Percentiles rank a stretch among this genome's conserved stretches.
Conservation (phyloP, 2,888 invertebrate species). For the Neria commutata region DNA sequence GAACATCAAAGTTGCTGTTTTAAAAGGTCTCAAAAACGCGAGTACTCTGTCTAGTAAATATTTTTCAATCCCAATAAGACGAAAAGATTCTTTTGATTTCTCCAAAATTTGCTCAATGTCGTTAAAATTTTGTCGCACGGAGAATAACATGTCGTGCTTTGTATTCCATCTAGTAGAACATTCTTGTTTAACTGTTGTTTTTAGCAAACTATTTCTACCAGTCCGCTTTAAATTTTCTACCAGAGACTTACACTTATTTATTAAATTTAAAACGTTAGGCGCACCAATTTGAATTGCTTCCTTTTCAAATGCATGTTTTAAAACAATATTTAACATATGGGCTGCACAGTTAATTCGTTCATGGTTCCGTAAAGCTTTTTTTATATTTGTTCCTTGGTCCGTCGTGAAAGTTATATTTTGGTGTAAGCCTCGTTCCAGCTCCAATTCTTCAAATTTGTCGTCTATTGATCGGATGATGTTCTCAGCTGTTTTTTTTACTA, state of each 20-base stretch:
- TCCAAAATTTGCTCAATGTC: neutral
- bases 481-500: neutral
- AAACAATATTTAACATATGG: neutral
- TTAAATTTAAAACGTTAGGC: neutral
- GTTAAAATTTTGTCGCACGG: neutral
- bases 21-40: neutral
- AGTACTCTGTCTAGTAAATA: neutral
- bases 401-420: constrained; percentile 6
- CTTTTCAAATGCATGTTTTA: constrained; percentile 7
- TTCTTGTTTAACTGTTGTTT: neutral
- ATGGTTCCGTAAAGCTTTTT: neutral
- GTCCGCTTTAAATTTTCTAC: neutral
- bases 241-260: neutral
- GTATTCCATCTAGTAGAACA: neutral
- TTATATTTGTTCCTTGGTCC: neutral
- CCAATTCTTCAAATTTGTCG: constrained; percentile 2
- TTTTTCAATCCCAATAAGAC: neutral
- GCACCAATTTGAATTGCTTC: constrained; percentile 1
- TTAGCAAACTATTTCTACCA: neutral
- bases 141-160: neutral
- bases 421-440: neutral
- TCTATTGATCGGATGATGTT: neutral
- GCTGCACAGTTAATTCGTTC: neutral
- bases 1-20: neutral
- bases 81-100: neutral